Base-by-base conservation (phyloP, 2,113 vertebrate genomes). In the Synodontis membranacea region DNA sequence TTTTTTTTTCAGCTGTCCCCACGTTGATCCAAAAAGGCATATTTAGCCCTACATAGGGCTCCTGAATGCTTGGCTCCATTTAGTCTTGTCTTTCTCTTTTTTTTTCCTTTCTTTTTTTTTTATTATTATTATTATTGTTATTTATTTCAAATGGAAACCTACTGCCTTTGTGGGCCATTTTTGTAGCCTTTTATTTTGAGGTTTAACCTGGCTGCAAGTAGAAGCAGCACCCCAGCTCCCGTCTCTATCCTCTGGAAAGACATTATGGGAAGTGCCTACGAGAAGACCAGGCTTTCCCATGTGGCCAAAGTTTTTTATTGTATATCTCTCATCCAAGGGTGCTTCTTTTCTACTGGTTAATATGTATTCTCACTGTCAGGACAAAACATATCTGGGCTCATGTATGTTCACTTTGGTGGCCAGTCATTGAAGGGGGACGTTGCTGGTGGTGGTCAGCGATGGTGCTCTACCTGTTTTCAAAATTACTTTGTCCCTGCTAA, bases 251-350 rank as follows among this genome's bases (percentile, higher is more conserved):
- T 28, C 83, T 76, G 66, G 60, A 87, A 87, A 89, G 82, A 84
- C 64, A 34, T 86, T 82, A 78, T 64, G 84, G 68, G 23, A 89
- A 79, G 68, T 62, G 82, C 76, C 68, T 81, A 64, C 84, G 80
- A 76, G 83, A 85, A 84, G 78, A 82, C 79, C 82, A 87, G 87
- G 90, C 85, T 89, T 87, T 82, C 42, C 54, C 85, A 79, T 87
- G 76, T 12, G 60, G 90, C 88, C 42, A 84, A 86, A 84, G 66
- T 82, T 88, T 88, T 89, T 75, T 90, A 75, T 89, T 87, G 87
- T 92, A 81, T 90, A 89, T 87, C 74, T 91, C 82, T 89, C 81
- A 88, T 91, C 70, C 81, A 86, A 92, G 82, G 92, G 91, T 94
- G 91, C 91, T 93, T 88, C 52, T 88, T 91, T 90, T 91, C 50